phyloP scores from a whole-genome alignment of 2,888 invertebrate genomes.

The Lochmaea capreae region DNA sequence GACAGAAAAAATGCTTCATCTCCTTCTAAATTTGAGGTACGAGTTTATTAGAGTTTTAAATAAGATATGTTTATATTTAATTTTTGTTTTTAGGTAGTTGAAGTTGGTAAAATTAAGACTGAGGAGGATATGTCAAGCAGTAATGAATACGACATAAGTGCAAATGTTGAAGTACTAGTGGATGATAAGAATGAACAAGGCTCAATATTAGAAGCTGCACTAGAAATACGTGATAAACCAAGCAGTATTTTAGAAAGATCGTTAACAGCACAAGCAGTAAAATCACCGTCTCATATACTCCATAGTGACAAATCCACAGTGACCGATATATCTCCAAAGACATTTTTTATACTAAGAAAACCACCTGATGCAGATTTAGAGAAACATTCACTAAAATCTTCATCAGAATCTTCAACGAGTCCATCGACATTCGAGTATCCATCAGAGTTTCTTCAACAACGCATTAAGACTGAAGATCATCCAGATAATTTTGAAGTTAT shows the following conservation, averaged over 20 bases:
- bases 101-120: slow-evolving; percentile 54
- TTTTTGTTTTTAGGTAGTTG: slow-evolving; percentile 48
- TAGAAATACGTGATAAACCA: slow-evolving; percentile 59
- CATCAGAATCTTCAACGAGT: slow-evolving; percentile 53
- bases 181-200: slow-evolving; percentile 55
- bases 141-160: slow-evolving; percentile 48
- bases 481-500: slow-evolving; percentile 49
- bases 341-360: slow-evolving; percentile 56
- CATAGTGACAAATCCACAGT: slow-evolving; percentile 48
- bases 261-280: slow-evolving; percentile 56
- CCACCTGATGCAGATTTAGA: slow-evolving; percentile 55
- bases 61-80: not conserved
- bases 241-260: slow-evolving; percentile 64
- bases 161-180: slow-evolving; percentile 53
- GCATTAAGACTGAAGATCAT: slow-evolving; percentile 56
- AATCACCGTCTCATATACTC: slow-evolving; percentile 51
- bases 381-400: slow-evolving; percentile 38
- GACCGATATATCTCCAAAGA: slow-evolving; percentile 55
- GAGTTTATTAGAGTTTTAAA: not conserved
- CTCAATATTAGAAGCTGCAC: slow-evolving; percentile 62
- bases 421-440: slow-evolving; percentile 56
- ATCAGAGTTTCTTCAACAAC: slow-evolving; percentile 55
- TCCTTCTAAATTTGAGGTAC: slow-evolving; percentile 45
- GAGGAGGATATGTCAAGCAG: slow-evolving; percentile 48
- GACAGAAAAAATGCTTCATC: slow-evolving; percentile 35